A percentile compares a stretch with the other conserved stretches of the same genome.
These are phyloP conservation scores for Drosophila borealis DNA, from an alignment of 2,888 invertebrate genomes.

Conservation along the genomic window DNA sequence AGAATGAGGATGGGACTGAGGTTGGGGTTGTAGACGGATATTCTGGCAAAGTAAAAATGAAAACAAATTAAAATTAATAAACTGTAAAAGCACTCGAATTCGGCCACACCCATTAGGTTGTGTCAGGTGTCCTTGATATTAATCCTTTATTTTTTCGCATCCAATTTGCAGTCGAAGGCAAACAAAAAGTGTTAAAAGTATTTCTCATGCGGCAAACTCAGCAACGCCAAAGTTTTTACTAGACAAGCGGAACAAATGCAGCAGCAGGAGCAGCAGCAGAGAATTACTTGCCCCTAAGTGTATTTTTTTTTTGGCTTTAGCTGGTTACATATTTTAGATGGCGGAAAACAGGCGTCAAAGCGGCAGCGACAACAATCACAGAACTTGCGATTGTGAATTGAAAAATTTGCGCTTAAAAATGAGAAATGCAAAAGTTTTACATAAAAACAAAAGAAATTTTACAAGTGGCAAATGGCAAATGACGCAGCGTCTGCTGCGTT, in stretches of 20 bases:
- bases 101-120: background rate
- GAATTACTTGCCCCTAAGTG: conserved; percentile 54
- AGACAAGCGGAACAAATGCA: background rate
- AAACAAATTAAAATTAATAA: conserved; percentile 62
- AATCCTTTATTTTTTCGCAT: conserved; percentile 51
- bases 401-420: conserved; percentile 64
- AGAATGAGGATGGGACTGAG: background rate
- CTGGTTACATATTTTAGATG: conserved; percentile 62
- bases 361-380: conserved; percentile 33
- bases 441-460: conserved; percentile 46
- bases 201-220: conserved; percentile 49
- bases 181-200: conserved; percentile 52
- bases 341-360: conserved; percentile 55
- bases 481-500: conserved; percentile 49
- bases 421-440: conserved; percentile 45
- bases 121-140: background rate
- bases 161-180: conserved; percentile 44
- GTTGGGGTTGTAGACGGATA: background rate
- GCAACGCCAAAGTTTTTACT: conserved; percentile 44
- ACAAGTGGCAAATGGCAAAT: conserved; percentile 54
- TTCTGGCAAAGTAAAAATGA: conserved; percentile 1
- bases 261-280: background rate
- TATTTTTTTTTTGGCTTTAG: conserved; percentile 35
- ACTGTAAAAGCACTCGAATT: conserved; percentile 28
- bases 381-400: conserved; percentile 67